Evolutionary conservation across 2,888 invertebrate genomes (phyloP), one percentile per base, ranked within the genome.

Genomic region (Eupithecia dodoneata): DNA sequence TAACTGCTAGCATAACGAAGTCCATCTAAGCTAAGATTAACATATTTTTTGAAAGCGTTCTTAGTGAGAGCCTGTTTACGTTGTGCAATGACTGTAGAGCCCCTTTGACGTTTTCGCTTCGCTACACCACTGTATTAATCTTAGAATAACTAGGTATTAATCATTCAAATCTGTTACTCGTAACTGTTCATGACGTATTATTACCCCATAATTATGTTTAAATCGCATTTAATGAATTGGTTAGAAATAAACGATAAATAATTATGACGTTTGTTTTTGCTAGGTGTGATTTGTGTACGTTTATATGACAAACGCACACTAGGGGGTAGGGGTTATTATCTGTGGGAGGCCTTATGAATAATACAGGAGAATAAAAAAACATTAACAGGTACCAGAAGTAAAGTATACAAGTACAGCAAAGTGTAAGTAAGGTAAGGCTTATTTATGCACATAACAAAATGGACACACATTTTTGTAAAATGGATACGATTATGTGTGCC

Each of bases 401-500:
- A 30, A 30, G 30, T 30, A 1, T 9, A 5, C 12, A 67, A 45
- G 12, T 69, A 18, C 7, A 49, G 13, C 74, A 67, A 44, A 44
- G n/a, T 44, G n/a, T 9, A 41, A 10, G 41, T 65, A 66, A 66
- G 66, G 67, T 69, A 66, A 42, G 66, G 67, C 9, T 69, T 1
- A 7, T 44, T 73, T 44, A 10, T 59, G 55, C 15, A 65, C 42
- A 44, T 66, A 65, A 79, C 72, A 72, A 79, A 75, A 76, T 66
- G 77, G 70, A 79, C 77, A 77, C 82, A 85, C 85, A 85, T 85
- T 83, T 80, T 81, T 84, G 88, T 85, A 90, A 89, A 89, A 90
- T 89, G 89, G 87, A 89, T 89, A 89, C 89, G 83, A 88, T 88
- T 86, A 93, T 90, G 90, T 91, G 83, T 93, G 94, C 91, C 94